Base-by-base conservation (phyloP, 2,797 vertebrate species). In the Rousettus madagascariensis region DNA sequence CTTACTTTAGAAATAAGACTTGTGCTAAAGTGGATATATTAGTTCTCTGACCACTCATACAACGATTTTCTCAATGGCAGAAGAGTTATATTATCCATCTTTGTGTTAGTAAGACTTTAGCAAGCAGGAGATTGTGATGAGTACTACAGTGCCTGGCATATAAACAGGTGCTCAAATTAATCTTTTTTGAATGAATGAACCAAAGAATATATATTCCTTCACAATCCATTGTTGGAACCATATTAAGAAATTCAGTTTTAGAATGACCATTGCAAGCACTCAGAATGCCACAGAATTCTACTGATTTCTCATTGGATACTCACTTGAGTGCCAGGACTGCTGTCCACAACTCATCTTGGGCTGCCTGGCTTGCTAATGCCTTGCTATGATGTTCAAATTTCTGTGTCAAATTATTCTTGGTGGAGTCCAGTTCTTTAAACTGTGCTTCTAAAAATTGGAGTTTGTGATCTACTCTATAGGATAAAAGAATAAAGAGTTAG, bases 361-460 rank as follows among this genome's bases (percentile, higher is more conserved):
- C 92, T 55, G 46, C 83, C 77, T 98, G 97, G 55, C 83, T 93
- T 94, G 97, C 98, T 94, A 98, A 36, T n/a, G 11, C 69, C 63
- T 94, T 95, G 0, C 68, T 97, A 46, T 97, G 98, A 88, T 93
- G 90, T 59, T 98, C 97, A 61, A 97, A 98, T 83, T 82, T 96
- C 38, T 90, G 91, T 0, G n/a, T 97, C 95, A 99, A 97, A 6
- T 72, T 92, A 51, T 97, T 96, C 93, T 98, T 93, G 92, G 90
- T 95, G 4, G 59, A 94, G 41, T 98, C 98, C 78, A 99, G 96
- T 85, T 97, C 96, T n/a, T 95, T 96, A 91, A 98, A 98, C 8
- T 90, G 98, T 85, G 92, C 77, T 87, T 98, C 97, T 94, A 99
- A 51, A 5, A 36, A 92, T 38, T 97, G 97, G 83, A 99, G 97